Conservation (phyloP, 2,797 vertebrate genomes). For the Spheniscus humboldti region DNA sequence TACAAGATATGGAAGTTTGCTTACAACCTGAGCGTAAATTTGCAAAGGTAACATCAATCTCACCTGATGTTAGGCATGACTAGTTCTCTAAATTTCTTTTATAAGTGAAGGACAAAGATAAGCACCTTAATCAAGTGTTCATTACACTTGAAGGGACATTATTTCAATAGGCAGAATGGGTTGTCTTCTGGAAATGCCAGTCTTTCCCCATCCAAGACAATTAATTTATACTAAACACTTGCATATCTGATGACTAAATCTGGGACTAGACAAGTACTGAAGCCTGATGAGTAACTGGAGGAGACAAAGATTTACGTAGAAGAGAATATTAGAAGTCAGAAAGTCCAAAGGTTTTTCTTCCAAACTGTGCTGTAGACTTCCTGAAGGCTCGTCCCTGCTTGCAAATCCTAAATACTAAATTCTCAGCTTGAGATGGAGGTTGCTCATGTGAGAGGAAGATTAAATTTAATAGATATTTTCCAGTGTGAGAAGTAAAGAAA, state of each 20-base stretch:
- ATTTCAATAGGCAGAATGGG: background rate
- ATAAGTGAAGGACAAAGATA: background rate
- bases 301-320: background rate
- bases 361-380: background rate
- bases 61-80: background rate
- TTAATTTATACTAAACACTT: background rate
- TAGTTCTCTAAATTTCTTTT: background rate
- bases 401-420: background rate
- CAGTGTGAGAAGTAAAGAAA: background rate
- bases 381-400: background rate
- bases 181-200: background rate
- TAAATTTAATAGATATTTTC: background rate
- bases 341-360: background rate
- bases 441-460: background rate
- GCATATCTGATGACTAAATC: background rate
- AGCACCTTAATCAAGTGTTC: background rate
- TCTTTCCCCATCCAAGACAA: background rate
- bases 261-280: background rate
- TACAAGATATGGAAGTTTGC: background rate
- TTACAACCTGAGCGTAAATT: background rate
- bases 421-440: background rate
- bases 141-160: background rate
- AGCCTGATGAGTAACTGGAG: background rate
- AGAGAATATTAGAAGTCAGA: background rate
- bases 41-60: background rate